Evolutionary conservation across 1,140 invertebrate genomes (phyloP), one percentile per base, ranked within the genome.

Genomic region (Magallana gigas): DNA sequence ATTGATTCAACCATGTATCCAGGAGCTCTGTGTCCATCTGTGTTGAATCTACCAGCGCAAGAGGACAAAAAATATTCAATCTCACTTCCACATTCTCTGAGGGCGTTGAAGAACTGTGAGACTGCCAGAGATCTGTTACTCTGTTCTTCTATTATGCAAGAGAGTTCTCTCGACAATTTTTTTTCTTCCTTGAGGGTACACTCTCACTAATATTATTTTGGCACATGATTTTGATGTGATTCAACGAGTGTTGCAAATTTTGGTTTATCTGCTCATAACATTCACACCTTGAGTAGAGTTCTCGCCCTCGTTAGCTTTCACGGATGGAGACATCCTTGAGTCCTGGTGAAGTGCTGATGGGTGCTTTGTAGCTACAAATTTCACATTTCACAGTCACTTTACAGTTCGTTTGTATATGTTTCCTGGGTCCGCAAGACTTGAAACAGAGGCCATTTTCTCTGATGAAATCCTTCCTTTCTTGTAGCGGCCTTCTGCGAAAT

Each of bases 141-240:
- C 23, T 89, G 88, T 18, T 90, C 88, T 56, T 89, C 86, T 6
- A 90, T 84, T 0, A 86, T 88, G 3, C 36, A 80, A 59, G 87
- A 90, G 8, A 83, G 16, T 14, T 29, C 16, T 64, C 11, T 16
- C 6, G 59, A 23, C 18, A 11, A 18, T n/a, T 62, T 60, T 16
- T 5, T 0, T 9, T n/a, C 60, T 29, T 9, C 11, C 3, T 6
- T 68, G n/a, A 5, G 18, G 84, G n/a, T 85, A 85, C 1, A 85
- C 59, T 9, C 23, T 29, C 12, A 85, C 84, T 1, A 68, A 23
- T 18, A 85, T 16, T 29, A 64, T 64, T 23, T 85, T 85, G 23
- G 84, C 9, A 48, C 84, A 85, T 0, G 84, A 85, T 36, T 85
- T 85, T 5, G 5, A 76, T 59, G 48, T 11, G 60, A 0, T 82